These are phyloP conservation scores for Tenthredo scrophulariae DNA, from an alignment of 2,888 invertebrate genomes.

Conservation along the genomic window DNA sequence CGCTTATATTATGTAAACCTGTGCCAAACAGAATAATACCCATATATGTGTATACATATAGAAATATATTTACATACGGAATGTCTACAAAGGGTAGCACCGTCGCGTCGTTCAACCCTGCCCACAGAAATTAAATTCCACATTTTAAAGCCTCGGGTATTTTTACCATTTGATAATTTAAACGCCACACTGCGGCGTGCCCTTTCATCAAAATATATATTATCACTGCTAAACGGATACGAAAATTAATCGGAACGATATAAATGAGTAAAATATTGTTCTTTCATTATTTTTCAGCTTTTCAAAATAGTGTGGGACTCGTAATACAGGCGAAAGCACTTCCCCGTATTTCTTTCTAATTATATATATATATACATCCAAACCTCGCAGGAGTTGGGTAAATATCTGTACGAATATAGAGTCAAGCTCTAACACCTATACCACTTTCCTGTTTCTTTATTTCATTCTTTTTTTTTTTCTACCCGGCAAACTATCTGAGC, in stretches of 20 bases:
- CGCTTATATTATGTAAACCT: neutral
- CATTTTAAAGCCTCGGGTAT: constrained; percentile 7
- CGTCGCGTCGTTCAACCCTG: neutral
- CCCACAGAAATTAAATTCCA: constrained; percentile 32
- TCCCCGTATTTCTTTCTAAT: neutral
- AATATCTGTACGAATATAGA: neutral
- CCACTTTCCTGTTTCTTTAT: neutral
- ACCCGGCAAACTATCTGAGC: constrained; percentile 3
- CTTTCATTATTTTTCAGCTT: neutral
- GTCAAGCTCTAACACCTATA: neutral
- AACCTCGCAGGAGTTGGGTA: neutral
- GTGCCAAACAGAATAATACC: constrained; percentile 24
- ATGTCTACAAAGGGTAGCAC: constrained; percentile 21
- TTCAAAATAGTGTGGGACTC: neutral
- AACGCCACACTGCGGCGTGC: neutral
- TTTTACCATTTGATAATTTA: constrained; percentile 3
- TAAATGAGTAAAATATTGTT: neutral
- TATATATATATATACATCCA: neutral
- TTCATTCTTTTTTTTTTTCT: neutral
- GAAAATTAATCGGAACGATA: neutral
- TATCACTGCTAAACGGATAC: neutral
- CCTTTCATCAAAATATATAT: neutral
- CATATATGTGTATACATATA: neutral
- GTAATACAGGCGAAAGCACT: neutral
- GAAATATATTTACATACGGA: constrained; percentile 19